Base-by-base conservation (phyloP, 2,888 invertebrate genomes). In the Pilophorus perplexus region DNA sequence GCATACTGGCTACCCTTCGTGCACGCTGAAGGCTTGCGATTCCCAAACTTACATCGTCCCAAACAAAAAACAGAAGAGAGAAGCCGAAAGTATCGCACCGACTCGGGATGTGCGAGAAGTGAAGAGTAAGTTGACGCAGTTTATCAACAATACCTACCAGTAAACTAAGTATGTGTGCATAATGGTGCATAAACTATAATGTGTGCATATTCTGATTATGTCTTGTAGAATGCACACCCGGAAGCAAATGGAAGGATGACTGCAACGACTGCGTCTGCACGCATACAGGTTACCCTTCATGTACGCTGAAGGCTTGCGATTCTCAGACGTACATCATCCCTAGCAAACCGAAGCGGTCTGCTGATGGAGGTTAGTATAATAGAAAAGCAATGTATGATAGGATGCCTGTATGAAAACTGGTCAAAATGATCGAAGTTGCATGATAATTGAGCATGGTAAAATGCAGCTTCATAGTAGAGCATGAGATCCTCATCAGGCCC, bases 201-300 rank as follows among this genome's bases (percentile, higher is more conserved):
- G 14, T 3, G 12, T 23, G n/a, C n/a, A n/a, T n/a, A n/a, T n/a
- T n/a, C n/a, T n/a, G n/a, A n/a, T n/a, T n/a, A n/a, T n/a, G n/a
- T n/a, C n/a, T n/a, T n/a, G n/a, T 28, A 46, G 62, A 16, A 48
- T 62, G 62, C 28, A 22, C 16, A 14, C 33, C 62, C 1, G 62
- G 62, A 18, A 28, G 38, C 5, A 46, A 4, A 6, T 62, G 62
- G 62, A 46, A 62, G 18, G 62, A 48, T 1, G 62, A 48, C 14
- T 62, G 62, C 48, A 46, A 62, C 28, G 6, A 1, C 22, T 62
- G 62, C 22, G 12, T 22, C 33, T 62, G 62, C 37, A 18, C 33
- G 3, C 1, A 28, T 2, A 23, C n/a, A n/a, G 62, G 62, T 2
- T 10, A n/a, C n/a, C 14, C 46, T 2, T 20, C 20, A 6, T 62